Conservation (phyloP, 2,113 vertebrate species). For the Laticauda laticaudata region DNA sequence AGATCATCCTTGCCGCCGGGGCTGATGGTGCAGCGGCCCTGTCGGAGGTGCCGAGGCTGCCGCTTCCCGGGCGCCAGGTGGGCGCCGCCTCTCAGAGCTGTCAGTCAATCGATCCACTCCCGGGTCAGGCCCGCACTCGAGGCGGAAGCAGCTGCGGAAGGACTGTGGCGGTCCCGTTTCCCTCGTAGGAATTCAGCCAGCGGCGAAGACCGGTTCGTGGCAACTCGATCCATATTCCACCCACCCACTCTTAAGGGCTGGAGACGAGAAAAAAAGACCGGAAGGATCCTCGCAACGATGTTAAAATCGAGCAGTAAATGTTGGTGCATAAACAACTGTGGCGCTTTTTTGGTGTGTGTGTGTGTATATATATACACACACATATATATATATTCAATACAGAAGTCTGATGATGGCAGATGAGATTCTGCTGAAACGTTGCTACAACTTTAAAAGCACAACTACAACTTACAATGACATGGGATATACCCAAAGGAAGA, state of each 20-base stretch:
- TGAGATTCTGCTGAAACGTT: too few species aligned
- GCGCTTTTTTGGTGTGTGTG: background rate
- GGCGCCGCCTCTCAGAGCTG: background rate
- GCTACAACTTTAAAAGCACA: too few species aligned
- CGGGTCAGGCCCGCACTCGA: slow-evolving; percentile 10
- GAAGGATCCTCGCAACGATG: background rate
- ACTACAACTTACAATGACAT: too few species aligned
- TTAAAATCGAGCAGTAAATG: background rate
- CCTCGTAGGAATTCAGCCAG: background rate
- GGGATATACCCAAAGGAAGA: too few species aligned
- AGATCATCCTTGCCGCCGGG: slow-evolving; percentile 78
- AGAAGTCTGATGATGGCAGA: too few species aligned
- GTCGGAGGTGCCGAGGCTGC: slow-evolving; percentile 49
- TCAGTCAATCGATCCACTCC: slow-evolving; percentile 21
- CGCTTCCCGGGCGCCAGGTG: background rate
- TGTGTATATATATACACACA: too few species aligned
- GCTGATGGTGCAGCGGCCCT: slow-evolving; percentile 56
- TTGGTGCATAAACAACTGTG: background rate
- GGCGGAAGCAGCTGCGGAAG: slow-evolving; percentile 18
- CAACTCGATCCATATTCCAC: background rate
- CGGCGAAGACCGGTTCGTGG: background rate
- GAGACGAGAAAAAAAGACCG: background rate
- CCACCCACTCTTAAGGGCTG: background rate
- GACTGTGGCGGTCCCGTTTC: background rate
- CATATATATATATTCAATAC: too few species aligned